These are phyloP conservation scores for Colletes latitarsis DNA, from an alignment of 1,140 invertebrate genomes.

Conservation along the genomic window DNA sequence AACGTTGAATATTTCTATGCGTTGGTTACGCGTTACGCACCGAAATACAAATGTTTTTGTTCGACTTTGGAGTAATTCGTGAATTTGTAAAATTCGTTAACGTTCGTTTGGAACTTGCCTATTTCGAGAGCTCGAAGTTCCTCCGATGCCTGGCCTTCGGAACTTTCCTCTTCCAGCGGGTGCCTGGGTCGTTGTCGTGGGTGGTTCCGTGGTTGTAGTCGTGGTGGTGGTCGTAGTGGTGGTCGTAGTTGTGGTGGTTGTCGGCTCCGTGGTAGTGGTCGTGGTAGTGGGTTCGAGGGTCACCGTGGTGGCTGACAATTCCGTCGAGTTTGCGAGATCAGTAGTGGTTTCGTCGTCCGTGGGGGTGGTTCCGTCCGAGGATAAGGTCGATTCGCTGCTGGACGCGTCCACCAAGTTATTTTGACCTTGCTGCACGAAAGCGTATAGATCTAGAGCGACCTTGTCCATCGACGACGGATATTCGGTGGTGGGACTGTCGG, in stretches of 20 bases:
- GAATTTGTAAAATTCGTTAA: too few species aligned
- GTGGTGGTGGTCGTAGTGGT: conserved; percentile 81
- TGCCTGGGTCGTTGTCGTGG: conserved; percentile 65
- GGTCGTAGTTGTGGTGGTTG: conserved; percentile 80
- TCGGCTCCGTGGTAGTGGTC: conserved; percentile 83
- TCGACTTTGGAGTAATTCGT: neutral
- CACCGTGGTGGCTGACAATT: conserved; percentile 79
- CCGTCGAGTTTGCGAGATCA: conserved; percentile 82
- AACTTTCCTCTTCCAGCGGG: conserved; percentile 78
- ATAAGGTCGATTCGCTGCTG: conserved; percentile 68
- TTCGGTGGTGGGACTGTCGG: conserved; percentile 83
- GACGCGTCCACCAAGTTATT: conserved; percentile 84
- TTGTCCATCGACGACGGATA: conserved; percentile 87
- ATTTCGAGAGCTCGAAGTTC: conserved; percentile 70
- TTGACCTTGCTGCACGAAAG: conserved; percentile 86
- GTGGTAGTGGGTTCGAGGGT: conserved; percentile 82
- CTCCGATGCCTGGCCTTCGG: conserved; percentile 70
- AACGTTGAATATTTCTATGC: too few species aligned
- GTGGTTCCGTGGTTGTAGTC: conserved; percentile 81
- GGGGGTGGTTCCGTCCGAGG: conserved; percentile 74
- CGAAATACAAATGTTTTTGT: neutral
- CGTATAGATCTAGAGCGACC: conserved; percentile 90
- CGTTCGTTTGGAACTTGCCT: conserved; percentile 56
- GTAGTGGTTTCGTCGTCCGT: conserved; percentile 82
- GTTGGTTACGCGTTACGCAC: too few species aligned